Base-by-base conservation (phyloP, 2,888 invertebrate genomes). In the Cerceris rybyensis region DNA sequence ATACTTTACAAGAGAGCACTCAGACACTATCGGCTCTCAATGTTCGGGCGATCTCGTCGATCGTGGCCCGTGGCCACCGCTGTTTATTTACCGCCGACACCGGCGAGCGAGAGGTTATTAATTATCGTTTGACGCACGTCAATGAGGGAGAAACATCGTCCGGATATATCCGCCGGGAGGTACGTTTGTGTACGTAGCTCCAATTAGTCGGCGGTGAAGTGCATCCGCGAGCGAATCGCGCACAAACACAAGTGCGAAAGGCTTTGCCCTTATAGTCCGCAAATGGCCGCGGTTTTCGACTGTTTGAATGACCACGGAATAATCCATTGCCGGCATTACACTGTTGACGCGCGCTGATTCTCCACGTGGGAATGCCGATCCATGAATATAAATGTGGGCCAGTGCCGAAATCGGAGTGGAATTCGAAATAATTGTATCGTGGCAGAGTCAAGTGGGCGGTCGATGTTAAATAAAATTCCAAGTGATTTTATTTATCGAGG, bases 81-180 rank as follows among this genome's bases (percentile, higher is more conserved):
- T 83, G 83, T 85, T 84, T 85, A 84, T 85, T 85, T 85, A 85
- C 70, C 78, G 59, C 68, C 71, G 64, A 80, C 72, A 70, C 67
- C 70, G 64, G 60, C 67, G 61, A 75, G 75, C 76, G 79, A 77
- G 74, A 76, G 82, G 80, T 85, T 85, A 85, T 85, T 88, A 88
- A 88, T 88, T 88, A 88, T 87, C 86, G 82, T 84, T 85, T 82
- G 87, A 85, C 86, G 78, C 81, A 69, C 81, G 83, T 82, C 85
- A 81, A 77, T 70, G 66, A 50, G 76, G 70, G 66, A 52, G 81
- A 78, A 83, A 73, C 69, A 67, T 68, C 43, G 52, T 42, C 63
- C 50, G 67, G 55, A 42, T 28, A 16, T 17, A 6, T 9, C 14
- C 50, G 57, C n/a, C 49, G 6, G 52, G n/a, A 13, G 14, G 11